Base-by-base conservation (phyloP, 2,113 vertebrate genomes). In the Dasypus novemcinctus region DNA sequence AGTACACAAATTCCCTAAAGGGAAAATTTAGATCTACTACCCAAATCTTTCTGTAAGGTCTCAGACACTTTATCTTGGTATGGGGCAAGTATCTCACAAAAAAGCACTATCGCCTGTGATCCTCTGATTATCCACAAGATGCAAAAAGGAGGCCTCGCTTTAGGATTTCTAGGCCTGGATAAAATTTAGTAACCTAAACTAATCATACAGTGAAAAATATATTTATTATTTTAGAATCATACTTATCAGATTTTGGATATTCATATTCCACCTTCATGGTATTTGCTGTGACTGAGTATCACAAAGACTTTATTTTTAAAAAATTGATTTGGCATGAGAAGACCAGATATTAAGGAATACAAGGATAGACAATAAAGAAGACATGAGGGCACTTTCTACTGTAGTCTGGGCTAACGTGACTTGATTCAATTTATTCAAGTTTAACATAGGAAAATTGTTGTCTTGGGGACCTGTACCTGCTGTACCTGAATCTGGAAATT, bases 11-110 rank as follows among this genome's bases (percentile, higher is more conserved):
- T 87, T 81, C 6, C 80, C 84, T 84, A 72, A 93, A 85, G 79
- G 9, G 2, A 3, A 80, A 93, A 71, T 89, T 87, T 91, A 64
- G 57, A 80, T 74, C 87, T 81, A 54, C 71, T 83, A 71, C 86
- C 69, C 41, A 95, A 61, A 87, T 92, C 36, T 96, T 91, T 91
- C 61, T 78, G 63, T 94, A 88, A 91, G 69, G 5, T 89, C 15
- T 94, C 64, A 89, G 82, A 68, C 36, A 78, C 17, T 96, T 87
- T 85, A 38, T 85, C 23, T n/a, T 88, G 74, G 83, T 85, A 88
- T 64, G 66, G 64, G 76, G 64, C 36, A 83, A 91, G 95, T 85
- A 76, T 41, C 5, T 81, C 41, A 84, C 20, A 61, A 75, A 57
- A 75, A 94, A 59, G 21, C 10, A 41, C 33, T 31, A 49, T 15